A percentile compares a stretch with the other conserved stretches of the same genome.
Conservation (phyloP, 2,888 invertebrate species). For the Hesperia comma region DNA sequence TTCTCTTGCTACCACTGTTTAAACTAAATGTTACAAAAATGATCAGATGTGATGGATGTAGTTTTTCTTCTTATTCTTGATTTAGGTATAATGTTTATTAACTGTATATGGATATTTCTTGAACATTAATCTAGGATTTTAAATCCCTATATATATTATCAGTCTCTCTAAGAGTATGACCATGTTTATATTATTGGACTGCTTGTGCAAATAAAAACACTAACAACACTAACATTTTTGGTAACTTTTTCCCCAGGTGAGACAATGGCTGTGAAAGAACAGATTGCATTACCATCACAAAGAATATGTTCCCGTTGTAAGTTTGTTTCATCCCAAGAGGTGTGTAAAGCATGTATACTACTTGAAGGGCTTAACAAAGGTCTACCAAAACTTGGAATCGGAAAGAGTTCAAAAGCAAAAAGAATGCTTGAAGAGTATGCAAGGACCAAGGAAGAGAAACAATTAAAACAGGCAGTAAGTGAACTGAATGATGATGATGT, state of each 20-base stretch:
- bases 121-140: no score
- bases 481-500: slow-evolving; percentile 56
- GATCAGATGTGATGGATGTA: no score
- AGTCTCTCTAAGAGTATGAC: no score
- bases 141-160: no score
- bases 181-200: no score
- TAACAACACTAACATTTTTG: no score
- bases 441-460: slow-evolving; percentile 52
- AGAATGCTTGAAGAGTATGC: slow-evolving; percentile 85
- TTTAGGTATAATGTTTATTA: no score
- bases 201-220: no score
- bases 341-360: slow-evolving; percentile 98
- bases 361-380: slow-evolving; percentile 98
- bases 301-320: slow-evolving; percentile 93
- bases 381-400: slow-evolving; percentile 94
- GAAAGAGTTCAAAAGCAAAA: slow-evolving; percentile 92
- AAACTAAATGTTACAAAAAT: no score
- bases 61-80: no score
- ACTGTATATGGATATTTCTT: no score
- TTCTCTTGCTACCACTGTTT: no score
- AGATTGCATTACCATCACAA: slow-evolving; percentile 91
- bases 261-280: slow-evolving; percentile 91
- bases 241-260: slow-evolving; percentile 85
- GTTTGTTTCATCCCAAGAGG: slow-evolving; percentile 94
- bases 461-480: slow-evolving; percentile 50